Evolutionary conservation across 2,797 vertebrate species (phyloP).

Genomic region (Vespertilio murinus): DNA sequence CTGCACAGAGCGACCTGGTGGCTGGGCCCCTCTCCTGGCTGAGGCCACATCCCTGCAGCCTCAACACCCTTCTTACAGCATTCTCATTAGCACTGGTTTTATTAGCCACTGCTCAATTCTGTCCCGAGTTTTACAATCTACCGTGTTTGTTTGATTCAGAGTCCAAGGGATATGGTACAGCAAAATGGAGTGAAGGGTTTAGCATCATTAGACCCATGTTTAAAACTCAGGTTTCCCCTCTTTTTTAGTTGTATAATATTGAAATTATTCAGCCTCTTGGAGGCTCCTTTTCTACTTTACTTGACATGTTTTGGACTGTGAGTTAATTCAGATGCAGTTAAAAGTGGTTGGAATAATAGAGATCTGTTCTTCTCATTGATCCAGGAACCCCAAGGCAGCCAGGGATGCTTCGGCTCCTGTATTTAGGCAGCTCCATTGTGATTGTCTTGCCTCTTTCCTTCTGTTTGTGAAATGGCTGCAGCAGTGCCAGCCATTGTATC

Average conservation of each 20-base stretch:
- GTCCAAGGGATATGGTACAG: background rate
- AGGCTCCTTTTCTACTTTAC: background rate
- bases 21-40: rapidly evolving
- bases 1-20: background rate
- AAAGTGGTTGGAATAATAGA: background rate
- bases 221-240: background rate
- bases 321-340: background rate
- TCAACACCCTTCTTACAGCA: background rate
- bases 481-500: background rate
- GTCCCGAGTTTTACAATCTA: background rate
- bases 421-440: background rate
- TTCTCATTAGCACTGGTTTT: background rate
- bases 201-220: background rate
- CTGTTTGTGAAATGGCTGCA: background rate
- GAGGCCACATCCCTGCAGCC: background rate
- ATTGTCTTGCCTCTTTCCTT: background rate
- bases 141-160: background rate
- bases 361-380: background rate
- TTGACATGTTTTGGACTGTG: background rate
- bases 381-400: background rate
- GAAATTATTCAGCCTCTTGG: background rate
- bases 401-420: background rate
- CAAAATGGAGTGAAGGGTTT: background rate
- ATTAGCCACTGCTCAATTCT: background rate
- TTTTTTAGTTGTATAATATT: background rate